Conservation (phyloP, 2,113 vertebrate species). For the Paralichthys olivaceus region DNA sequence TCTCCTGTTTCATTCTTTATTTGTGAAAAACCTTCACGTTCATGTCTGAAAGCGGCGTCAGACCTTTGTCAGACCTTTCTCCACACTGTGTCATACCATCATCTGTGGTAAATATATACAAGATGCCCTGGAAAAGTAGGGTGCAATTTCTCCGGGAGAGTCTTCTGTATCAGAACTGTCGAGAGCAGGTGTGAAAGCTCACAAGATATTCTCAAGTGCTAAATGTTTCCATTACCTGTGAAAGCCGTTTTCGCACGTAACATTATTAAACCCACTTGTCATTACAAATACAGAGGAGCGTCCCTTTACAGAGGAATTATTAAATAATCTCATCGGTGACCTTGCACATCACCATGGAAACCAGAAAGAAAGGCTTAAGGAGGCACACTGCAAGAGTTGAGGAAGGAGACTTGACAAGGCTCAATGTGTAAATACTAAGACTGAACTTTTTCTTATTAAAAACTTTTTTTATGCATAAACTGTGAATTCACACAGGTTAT, state of each 20-base stretch:
- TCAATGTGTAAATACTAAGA: background rate
- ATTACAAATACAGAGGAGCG: constrained; percentile 11
- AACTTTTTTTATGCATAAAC: background rate
- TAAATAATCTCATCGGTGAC: constrained; percentile 24
- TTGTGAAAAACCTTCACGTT: too few relatives aligned
- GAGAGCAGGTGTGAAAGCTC: background rate
- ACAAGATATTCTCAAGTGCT: constrained; percentile 21
- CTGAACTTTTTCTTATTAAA: background rate
- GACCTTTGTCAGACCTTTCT: background rate
- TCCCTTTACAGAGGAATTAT: constrained; percentile 17
- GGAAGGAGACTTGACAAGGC: background rate
- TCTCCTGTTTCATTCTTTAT: too few relatives aligned
- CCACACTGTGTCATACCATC: background rate
- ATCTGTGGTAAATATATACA: background rate
- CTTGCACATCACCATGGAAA: constrained; percentile 31
- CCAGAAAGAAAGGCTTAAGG: background rate
- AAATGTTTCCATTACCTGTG: constrained; percentile 33
- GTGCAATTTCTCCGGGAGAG: background rate
- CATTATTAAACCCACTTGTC: constrained; percentile 19
- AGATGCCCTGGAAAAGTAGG: background rate
- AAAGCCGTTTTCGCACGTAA: constrained; percentile 32
- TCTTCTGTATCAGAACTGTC: too few relatives aligned
- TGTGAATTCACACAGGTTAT: background rate
- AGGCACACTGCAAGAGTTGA: background rate
- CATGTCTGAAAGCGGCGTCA: too few relatives aligned